A percentile compares a stretch with the other conserved stretches of the same genome.
These are phyloP conservation scores for Nephrotoma appendiculata DNA, from an alignment of 2,888 invertebrate genomes.

Conservation along the genomic window DNA sequence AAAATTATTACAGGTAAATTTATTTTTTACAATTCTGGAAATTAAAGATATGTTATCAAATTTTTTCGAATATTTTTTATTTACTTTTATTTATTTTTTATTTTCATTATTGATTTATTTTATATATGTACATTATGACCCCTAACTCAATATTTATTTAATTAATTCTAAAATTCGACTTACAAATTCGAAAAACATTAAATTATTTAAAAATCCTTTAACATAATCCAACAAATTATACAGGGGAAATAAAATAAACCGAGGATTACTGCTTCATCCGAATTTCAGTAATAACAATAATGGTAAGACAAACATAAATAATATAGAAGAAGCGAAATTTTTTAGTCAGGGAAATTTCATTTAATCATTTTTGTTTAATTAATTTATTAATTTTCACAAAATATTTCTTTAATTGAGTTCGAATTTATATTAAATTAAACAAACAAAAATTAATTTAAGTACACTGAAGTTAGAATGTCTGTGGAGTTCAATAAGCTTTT, in stretches of 20 bases:
- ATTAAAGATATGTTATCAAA: neutral
- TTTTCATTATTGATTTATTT: neutral
- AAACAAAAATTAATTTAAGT: neutral
- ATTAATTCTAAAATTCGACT: neutral
- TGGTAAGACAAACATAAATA: constrained; percentile 6
- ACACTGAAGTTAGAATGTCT: neutral
- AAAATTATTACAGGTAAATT: neutral
- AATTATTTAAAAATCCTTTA: neutral
- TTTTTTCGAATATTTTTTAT: neutral
- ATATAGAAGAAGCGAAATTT: neutral
- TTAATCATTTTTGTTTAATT: neutral
- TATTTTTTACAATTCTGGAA: neutral
- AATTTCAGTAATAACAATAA: constrained; percentile 42
- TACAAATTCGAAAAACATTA: neutral
- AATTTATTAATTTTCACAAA: neutral
- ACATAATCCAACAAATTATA: neutral
- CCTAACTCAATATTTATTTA: neutral
- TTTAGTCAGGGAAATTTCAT: neutral
- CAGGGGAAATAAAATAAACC: constrained; percentile 21
- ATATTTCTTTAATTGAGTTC: neutral
- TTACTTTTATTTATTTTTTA: constrained; percentile 19
- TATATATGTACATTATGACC: neutral
- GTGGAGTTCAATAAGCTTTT: neutral
- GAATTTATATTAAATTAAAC: neutral
- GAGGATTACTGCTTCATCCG: constrained; percentile 40